Percentiles rank a stretch among this genome's conserved stretches.
These are phyloP conservation scores for Himantopus leucocephalus DNA, from an alignment of 2,113 vertebrate genomes.

Conservation along the genomic window DNA sequence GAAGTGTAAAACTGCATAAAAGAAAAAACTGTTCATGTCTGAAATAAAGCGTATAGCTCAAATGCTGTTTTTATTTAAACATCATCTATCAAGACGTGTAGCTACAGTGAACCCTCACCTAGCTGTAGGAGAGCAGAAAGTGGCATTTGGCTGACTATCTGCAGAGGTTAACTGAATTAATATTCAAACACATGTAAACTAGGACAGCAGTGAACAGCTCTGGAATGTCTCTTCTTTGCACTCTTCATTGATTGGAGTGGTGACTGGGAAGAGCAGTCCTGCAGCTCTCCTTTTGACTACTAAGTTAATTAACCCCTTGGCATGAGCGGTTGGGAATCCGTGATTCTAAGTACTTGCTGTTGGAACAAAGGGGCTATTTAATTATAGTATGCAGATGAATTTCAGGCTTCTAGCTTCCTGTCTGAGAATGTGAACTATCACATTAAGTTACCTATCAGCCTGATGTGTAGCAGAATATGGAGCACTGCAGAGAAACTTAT, in stretches of 20 bases:
- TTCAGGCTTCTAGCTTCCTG: slow-evolving; percentile 33
- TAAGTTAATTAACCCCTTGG: slow-evolving; percentile 67
- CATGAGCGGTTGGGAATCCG: slow-evolving; percentile 16
- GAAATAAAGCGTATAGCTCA: neutral
- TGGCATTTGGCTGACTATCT: slow-evolving; percentile 3
- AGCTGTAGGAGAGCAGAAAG: neutral
- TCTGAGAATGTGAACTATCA: slow-evolving; percentile 20
- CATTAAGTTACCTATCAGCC: slow-evolving; percentile 9
- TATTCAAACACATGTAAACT: slow-evolving; percentile 46
- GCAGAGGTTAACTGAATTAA: slow-evolving; percentile 44
- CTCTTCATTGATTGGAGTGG: neutral
- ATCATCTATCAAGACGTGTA: neutral
- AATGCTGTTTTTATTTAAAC: neutral
- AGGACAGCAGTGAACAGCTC: slow-evolving; percentile 34
- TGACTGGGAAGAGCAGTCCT: neutral
- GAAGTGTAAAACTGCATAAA: neutral
- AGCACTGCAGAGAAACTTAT: neutral
- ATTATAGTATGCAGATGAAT: slow-evolving; percentile 61
- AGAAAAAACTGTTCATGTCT: neutral
- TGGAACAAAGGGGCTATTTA: slow-evolving; percentile 58
- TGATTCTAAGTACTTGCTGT: slow-evolving; percentile 26
- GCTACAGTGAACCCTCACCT: neutral
- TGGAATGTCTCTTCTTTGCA: slow-evolving; percentile 40
- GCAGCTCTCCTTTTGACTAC: slow-evolving; percentile 45
- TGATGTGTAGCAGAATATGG: neutral